Evolutionary conservation across 2,113 vertebrate genomes (phyloP), one percentile per base, ranked within the genome.

Genomic region (Todiramphus chloris): DNA sequence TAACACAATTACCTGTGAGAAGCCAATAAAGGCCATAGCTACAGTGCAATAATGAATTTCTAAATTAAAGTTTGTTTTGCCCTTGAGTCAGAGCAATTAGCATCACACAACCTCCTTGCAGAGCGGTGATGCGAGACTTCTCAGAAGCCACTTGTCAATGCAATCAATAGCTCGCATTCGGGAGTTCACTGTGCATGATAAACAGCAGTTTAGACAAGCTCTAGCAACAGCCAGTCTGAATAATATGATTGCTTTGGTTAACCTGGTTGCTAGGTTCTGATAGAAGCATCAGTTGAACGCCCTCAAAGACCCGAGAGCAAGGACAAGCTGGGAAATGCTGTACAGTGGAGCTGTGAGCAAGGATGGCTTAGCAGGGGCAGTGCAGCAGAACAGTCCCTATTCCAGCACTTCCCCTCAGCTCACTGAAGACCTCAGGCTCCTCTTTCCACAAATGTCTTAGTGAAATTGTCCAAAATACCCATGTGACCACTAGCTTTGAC

Each of bases 21-120:
- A 80, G 66, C 67, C 77, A 72, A 31, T 35, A 80, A 92, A 89
- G 35, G 64, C 87, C 64, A 62, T 4, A 2, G 2, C 83, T 87
- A 20, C 15, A 13, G 41, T 5, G 7, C 62, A 75, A 27, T 51
- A 80, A 94, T 74, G 53, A 88, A 77, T 90, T 93, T 78, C 67
- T 48, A 86, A 96, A 92, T 93, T 79, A 60, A 86, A 94, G 30
- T 92, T 75, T 83, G 72, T 58, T 89, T 87, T 96, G 78, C 79
- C 86, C 83, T 89, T 68, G 66, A 96, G 83, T 78, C 87, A 87
- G 59, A 96, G 72, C 81, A 95, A 89, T 94, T 93, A 93, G 69
- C 89, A 89, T 58, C 55, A 55, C 56, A 87, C 48, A 92, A 43
- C 13, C 44, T 72, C 35, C 68, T 75, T 13, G 4, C 41, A 50